Percentiles rank a stretch among this genome's conserved stretches.
phyloP scores from a whole-genome alignment of 2,888 invertebrate genomes.

The Eupithecia vulgata region DNA sequence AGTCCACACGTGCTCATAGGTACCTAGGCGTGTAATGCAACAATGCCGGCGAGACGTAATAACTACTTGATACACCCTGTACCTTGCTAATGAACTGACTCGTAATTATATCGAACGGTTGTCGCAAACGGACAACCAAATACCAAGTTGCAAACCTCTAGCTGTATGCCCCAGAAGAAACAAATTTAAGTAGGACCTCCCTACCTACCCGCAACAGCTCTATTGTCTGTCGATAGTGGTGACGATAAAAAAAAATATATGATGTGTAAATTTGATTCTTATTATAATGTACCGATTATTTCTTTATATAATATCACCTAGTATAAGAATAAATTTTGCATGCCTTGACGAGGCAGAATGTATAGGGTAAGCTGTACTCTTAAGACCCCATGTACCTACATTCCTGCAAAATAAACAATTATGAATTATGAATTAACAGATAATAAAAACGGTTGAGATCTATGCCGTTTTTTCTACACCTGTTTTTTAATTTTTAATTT shows the following conservation, averaged over 20 bases:
- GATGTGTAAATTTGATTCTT: too few species aligned
- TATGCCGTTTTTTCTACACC: too few species aligned
- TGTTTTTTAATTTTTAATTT: too few species aligned
- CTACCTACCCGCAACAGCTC: background rate
- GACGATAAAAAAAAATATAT: too few species aligned
- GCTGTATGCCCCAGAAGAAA: background rate
- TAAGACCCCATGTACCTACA: too few species aligned
- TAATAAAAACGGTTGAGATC: background rate
- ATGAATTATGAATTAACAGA: too few species aligned
- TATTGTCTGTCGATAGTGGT: background rate
- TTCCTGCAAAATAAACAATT: too few species aligned
- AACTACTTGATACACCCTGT: conserved; percentile 13
- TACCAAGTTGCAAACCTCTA: background rate
- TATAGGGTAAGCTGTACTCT: too few species aligned
- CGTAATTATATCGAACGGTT: background rate
- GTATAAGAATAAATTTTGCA: too few species aligned
- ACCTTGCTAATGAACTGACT: conserved; percentile 1
- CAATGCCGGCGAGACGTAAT: conserved; percentile 33
- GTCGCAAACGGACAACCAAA: background rate
- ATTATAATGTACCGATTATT: too few species aligned
- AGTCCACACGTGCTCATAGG: conserved; percentile 60
- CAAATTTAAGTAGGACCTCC: background rate
- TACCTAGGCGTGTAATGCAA: conserved; percentile 25
- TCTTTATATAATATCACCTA: too few species aligned
- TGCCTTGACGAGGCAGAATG: too few species aligned